These are phyloP conservation scores for Azemiops feae DNA, from an alignment of 2,113 vertebrate genomes.

Conservation along the genomic window DNA sequence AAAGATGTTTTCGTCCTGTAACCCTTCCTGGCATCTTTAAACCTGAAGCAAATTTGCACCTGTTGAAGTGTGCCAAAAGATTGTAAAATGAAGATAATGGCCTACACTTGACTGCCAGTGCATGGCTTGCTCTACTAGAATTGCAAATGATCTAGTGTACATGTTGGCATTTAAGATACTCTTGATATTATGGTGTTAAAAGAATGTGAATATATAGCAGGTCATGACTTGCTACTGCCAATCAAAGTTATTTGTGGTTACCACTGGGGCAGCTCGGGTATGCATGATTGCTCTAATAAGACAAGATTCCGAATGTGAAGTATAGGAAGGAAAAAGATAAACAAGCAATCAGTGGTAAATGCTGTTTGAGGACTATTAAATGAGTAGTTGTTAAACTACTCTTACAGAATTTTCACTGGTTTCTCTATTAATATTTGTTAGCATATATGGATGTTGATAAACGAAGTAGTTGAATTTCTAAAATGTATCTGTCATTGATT, in stretches of 20 bases:
- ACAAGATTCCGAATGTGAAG: neutral
- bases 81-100: conserved; percentile 46
- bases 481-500: neutral
- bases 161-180: neutral
- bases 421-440: neutral
- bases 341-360: neutral
- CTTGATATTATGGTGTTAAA: conserved; percentile 38
- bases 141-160: conserved; percentile 46
- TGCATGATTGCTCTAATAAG: conserved; percentile 1
- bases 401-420: conserved; percentile 8
- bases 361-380: neutral
- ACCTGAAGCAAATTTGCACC: conserved; percentile 48
- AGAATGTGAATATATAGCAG: conserved; percentile 21
- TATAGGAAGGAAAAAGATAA: neutral
- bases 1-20: neutral
- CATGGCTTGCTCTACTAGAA: conserved; percentile 39
- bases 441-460: conserved; percentile 9
- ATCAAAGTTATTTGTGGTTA: conserved; percentile 32
- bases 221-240: conserved; percentile 19
- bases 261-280: conserved; percentile 1
- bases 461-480: neutral
- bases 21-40: conserved; percentile 26
- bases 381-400: conserved; percentile 2
- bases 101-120: conserved; percentile 46
- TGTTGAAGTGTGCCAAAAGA: conserved; percentile 41